Conservation (phyloP, 2,113 vertebrate species). For the Ailuropoda melanoleuca region DNA sequence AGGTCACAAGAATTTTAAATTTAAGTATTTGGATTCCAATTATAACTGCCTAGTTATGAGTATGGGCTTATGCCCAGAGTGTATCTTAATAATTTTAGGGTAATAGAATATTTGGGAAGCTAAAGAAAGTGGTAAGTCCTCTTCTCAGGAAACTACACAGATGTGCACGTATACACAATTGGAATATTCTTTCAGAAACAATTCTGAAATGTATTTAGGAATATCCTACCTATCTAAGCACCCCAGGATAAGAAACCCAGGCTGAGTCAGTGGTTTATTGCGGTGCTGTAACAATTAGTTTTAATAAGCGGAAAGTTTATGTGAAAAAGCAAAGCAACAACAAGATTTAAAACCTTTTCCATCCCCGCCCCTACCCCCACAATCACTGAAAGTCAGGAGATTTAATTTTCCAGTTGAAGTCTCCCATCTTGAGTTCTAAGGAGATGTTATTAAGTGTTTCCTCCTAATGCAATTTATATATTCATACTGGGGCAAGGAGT, state of each 20-base stretch:
- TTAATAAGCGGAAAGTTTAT: not conserved
- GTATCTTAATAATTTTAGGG: not conserved
- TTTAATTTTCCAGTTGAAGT: not conserved
- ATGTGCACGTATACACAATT: not conserved
- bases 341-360: not conserved
- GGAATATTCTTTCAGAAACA: not conserved
- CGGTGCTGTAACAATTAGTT: not conserved
- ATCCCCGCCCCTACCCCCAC: fast-evolving
- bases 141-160: not conserved
- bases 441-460: not conserved
- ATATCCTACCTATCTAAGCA: not conserved
- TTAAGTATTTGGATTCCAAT: not conserved
- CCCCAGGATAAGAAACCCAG: not conserved
- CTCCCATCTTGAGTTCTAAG: not conserved
- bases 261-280: not conserved
- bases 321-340: not conserved
- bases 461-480: not conserved
- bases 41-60: not conserved
- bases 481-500: fast-evolving
- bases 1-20: not conserved
- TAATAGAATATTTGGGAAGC: not conserved
- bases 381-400: not conserved
- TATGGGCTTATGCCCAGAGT: not conserved
- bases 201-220: not conserved
- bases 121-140: not conserved